Percentiles rank a stretch among this genome's conserved stretches.
phyloP scores from a whole-genome alignment of 1,140 invertebrate species.

The Thalassaphorura encarpata region DNA sequence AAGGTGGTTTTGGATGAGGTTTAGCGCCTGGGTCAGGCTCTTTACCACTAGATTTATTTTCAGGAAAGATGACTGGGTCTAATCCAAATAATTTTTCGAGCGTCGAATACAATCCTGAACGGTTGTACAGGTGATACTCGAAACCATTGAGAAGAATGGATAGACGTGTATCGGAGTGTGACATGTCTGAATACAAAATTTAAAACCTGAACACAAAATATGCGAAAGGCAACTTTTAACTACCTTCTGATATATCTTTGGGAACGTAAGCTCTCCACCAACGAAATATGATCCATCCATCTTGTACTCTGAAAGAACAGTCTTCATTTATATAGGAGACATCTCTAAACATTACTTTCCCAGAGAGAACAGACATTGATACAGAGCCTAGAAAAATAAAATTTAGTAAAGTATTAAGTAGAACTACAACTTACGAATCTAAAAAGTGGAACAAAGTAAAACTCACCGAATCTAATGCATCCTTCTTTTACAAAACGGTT shows the following conservation, averaged over 20 bases:
- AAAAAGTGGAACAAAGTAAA: conserved; percentile 2
- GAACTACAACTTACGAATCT: background rate
- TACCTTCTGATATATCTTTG: conserved; percentile 89
- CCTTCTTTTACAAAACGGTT: conserved; percentile 78
- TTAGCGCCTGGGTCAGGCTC: conserved; percentile 18
- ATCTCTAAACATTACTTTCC: conserved; percentile 98
- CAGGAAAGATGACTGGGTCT: conserved; percentile 60
- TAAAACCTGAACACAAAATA: conserved; percentile 5
- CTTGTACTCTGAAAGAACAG: conserved; percentile 83
- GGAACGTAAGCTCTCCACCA: conserved; percentile 94
- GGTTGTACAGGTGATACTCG: conserved; percentile 92
- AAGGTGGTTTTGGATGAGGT: conserved; percentile 28
- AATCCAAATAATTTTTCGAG: conserved; percentile 84
- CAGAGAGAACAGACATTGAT: conserved; percentile 84
- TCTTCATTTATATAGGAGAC: conserved; percentile 90
- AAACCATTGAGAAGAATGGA: conserved; percentile 91
- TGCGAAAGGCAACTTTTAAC: background rate
- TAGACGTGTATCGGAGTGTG: conserved; percentile 86
- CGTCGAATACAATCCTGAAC: conserved; percentile 74
- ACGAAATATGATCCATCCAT: conserved; percentile 93
- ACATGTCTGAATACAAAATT: conserved; percentile 61
- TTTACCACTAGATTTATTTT: conserved; percentile 42
- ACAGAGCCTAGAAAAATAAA: conserved; percentile 65
- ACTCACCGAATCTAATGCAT: conserved; percentile 81
- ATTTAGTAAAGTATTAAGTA: background rate